These are phyloP conservation scores for Phalera bucephala DNA, from an alignment of 2,888 invertebrate species.

Conservation along the genomic window DNA sequence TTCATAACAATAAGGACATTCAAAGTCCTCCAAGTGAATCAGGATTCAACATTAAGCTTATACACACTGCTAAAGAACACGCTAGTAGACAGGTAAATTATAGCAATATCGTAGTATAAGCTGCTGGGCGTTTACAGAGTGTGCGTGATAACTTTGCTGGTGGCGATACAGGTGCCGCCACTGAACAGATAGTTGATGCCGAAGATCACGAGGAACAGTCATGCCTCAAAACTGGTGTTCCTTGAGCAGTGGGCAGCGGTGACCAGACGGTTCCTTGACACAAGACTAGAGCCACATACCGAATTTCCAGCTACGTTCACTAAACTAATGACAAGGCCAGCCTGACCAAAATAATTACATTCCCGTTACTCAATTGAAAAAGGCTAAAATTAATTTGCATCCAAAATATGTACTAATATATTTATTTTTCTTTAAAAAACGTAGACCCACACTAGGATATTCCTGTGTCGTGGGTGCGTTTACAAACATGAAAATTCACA, in stretches of 20 bases:
- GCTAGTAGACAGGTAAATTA: conserved; percentile 45
- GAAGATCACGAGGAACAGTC: conserved; percentile 47
- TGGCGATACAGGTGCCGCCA: conserved; percentile 49
- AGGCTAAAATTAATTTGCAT: background rate
- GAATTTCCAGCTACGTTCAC: conserved; percentile 37
- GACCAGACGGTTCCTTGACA: conserved; percentile 41
- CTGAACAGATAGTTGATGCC: conserved; percentile 47
- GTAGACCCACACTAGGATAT: too few species aligned
- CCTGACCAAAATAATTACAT: conserved; percentile 30
- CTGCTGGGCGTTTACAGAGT: conserved; percentile 37
- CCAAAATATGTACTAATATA: too few species aligned
- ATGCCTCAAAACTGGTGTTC: conserved; percentile 44
- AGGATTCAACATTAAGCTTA: too few species aligned
- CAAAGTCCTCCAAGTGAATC: too few species aligned
- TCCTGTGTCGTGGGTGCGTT: too few species aligned
- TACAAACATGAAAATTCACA: too few species aligned
- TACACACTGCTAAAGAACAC: conserved; percentile 38
- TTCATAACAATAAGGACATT: too few species aligned
- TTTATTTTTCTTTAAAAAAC: too few species aligned
- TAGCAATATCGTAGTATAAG: conserved; percentile 51
- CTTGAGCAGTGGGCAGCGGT: conserved; percentile 65
- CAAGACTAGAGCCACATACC: conserved; percentile 52
- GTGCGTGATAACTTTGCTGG: conserved; percentile 43
- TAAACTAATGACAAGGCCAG: conserved; percentile 50
- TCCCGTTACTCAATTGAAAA: background rate